Evolutionary conservation across 2,113 vertebrate genomes (phyloP), one percentile per base, ranked within the genome.

Genomic region (Andinoacara biseriatus): DNA sequence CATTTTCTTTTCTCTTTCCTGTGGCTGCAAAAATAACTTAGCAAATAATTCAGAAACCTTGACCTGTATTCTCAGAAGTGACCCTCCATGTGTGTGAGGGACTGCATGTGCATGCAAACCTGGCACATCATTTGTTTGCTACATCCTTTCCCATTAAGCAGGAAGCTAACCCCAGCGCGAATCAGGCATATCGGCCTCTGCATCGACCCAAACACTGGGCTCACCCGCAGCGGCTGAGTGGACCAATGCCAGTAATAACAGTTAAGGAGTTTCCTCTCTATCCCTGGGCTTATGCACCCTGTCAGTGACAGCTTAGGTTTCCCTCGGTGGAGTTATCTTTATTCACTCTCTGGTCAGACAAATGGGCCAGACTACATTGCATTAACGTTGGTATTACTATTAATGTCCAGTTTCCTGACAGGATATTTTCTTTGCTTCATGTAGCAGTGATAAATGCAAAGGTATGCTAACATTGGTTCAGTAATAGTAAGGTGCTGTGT

Each of bases 221-320:
- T 86, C 78, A 78, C 82, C 83, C 78, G 11, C 58, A 83, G 78
- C 57, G 43, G 14, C 74, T 84, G 84, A 81, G 62, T 81, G 74
- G 86, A 86, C 62, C 26, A 9, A 9, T 69, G 90, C 94, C 91
- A 93, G 84, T 76, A 90, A 90, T 79, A 95, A 91, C 86, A 95
- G 74, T 72, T 35, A 33, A 80, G 80, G 83, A 82, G 76, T 84
- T 90, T 90, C 86, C 82, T 85, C 80, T 69, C 43, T 56, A 88
- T 91, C 88, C 87, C 78, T 87, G 81, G 60, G 90, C 86, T 91
- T 89, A 89, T 60, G 74, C 82, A 82, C 59, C 54, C 58, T 86
- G 86, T 90, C 90, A 89, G 75, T 82, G 56, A 83, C 79, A 35
- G 74, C 76, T 88, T 87, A 60, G n/a, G 80, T 90, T 93, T 89